Base-by-base conservation (phyloP, 2,888 invertebrate genomes). In the Dryomyza anilis region DNA sequence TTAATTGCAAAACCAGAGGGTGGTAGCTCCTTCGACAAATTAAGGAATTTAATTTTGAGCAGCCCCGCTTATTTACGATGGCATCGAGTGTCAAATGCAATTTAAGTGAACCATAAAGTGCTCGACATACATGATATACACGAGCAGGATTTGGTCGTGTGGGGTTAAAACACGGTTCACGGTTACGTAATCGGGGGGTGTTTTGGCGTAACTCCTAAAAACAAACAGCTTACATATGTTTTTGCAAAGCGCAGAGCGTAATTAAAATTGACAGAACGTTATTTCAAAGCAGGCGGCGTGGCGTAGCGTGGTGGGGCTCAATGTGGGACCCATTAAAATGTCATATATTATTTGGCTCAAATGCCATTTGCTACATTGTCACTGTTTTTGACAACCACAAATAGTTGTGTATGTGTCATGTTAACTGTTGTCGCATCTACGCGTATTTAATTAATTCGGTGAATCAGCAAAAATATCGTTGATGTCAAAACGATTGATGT, bases 11-110 rank as follows among this genome's bases (percentile, higher is more conserved):
- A 56, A 63, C 55, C 43, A 23, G 52, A 19, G 25, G 27, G 43
- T 60, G 29, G 27, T 12, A 25, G 21, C 14, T 19, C n/a, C 29
- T 43, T 43, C 33, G 33, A 21, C 48, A 77, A 76, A 74, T 76
- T 74, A 73, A 76, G 74, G 76, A 76, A 76, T 76, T 76, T 76
- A 73, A 76, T 76, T 76, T 76, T 74, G 74, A 76, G 29, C 58
- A 16, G 21, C 43, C n/a, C 23, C 21, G 48, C 19, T 48, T 50
- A 25, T 25, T 25, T 27, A 14, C 39, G 39, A n/a, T 23, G 39
- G 33, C 59, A n/a, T 8, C 30, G 33, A 48, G 59, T 59, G 59
- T 59, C 59, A 46, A 59, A 48, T 59, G 59, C 48, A 59, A 48
- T 59, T 46, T 59, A 59, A 46, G 33, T 30, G 48, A 23, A 43